A percentile compares a stretch with the other conserved stretches of the same genome.
These are phyloP conservation scores for Agrilus planipennis DNA, from an alignment of 1,140 invertebrate genomes.

Conservation along the genomic window DNA sequence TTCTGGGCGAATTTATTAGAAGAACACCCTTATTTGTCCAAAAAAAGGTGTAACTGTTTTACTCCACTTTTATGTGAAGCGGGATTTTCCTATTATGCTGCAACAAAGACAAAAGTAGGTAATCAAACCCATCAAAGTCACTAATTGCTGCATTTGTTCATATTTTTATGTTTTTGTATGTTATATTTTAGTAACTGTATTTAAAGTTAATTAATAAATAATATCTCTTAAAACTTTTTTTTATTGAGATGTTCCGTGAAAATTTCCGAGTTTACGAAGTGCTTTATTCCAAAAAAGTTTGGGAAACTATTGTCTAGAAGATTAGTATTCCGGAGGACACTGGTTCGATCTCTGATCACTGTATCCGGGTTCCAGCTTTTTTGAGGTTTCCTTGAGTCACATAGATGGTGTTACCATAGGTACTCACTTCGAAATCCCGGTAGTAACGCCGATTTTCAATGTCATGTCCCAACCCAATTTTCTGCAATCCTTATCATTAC, in stretches of 20 bases:
- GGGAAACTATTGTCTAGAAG: no score
- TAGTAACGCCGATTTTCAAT: no score
- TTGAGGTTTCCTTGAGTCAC: no score
- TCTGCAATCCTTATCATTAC: no score
- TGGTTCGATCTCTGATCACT: no score
- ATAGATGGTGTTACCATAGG: no score
- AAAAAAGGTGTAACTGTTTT: not conserved
- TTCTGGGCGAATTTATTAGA: constrained; percentile 2
- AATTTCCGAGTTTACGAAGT: constrained; percentile 1
- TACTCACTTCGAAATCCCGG: no score
- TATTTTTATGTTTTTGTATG: not conserved
- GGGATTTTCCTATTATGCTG: constrained; percentile 10
- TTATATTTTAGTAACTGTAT: not conserved
- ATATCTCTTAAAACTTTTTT: not conserved
- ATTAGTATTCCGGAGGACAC: no score
- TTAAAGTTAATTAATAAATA: not conserved
- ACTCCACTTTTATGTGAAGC: constrained; percentile 5
- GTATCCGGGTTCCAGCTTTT: no score
- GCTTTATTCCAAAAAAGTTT: not conserved
- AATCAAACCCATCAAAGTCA: constrained; percentile 7
- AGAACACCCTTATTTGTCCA: constrained; percentile 7
- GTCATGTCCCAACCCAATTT: no score
- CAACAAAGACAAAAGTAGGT: constrained; percentile 1
- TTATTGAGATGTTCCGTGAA: not conserved
- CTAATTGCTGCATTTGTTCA: not conserved